Evolutionary conservation across 2,888 invertebrate genomes (phyloP).

Genomic region (Conus canariensis): DNA sequence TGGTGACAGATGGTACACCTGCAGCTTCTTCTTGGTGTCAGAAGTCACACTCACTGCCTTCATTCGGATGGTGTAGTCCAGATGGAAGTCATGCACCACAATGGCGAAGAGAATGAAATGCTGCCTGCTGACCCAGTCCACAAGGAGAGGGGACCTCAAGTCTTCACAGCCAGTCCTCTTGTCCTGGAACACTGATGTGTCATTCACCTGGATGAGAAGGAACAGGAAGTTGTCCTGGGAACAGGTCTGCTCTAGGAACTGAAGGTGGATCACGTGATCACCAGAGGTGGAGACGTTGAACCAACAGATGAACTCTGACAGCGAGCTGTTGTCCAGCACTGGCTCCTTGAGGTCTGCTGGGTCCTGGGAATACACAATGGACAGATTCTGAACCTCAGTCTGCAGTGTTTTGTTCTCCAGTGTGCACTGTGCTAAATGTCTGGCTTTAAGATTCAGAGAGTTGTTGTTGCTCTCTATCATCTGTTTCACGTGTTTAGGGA

Average conservation of each 20-base stretch:
- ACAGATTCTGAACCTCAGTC: no score
- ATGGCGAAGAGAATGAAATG: neutral
- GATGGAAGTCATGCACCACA: neutral
- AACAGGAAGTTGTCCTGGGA: neutral
- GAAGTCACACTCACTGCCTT: neutral
- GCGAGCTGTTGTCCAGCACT: no score
- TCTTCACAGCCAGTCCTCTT: neutral
- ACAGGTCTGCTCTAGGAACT: neutral
- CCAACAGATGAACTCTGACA: neutral
- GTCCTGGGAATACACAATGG: no score
- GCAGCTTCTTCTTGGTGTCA: neutral
- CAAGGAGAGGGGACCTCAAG: neutral
- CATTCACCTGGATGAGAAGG: neutral
- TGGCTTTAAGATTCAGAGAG: no score
- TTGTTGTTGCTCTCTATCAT: no score
- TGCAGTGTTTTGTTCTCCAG: no score
- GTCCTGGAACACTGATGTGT: neutral
- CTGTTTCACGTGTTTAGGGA: no score
- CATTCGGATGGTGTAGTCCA: neutral
- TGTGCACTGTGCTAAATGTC: no score
- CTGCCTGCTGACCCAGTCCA: neutral
- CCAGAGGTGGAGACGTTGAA: neutral
- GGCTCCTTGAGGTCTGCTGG: no score
- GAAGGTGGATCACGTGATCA: neutral
- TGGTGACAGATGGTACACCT: neutral